Conservation (phyloP, 1,140 invertebrate species). For the Dolichoris vasculosae region DNA sequence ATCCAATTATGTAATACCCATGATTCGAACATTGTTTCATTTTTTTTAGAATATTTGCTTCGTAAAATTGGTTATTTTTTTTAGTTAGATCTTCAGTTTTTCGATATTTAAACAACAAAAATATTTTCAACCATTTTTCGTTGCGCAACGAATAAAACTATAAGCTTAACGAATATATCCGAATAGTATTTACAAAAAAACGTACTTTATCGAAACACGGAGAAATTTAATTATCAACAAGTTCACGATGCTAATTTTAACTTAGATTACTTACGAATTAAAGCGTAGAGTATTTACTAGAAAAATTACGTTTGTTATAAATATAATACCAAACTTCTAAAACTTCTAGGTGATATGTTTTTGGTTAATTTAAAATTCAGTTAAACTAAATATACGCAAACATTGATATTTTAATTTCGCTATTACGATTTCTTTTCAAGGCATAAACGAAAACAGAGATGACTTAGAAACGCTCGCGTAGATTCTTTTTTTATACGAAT, state of each 20-base stretch:
- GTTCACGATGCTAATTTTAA: background rate
- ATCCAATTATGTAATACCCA: background rate
- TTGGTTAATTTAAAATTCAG: background rate
- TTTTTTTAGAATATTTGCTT: background rate
- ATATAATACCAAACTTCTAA: background rate
- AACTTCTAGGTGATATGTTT: too few relatives aligned
- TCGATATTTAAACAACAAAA: too few relatives aligned
- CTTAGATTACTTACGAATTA: background rate
- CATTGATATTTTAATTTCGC: background rate
- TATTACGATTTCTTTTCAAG: background rate
- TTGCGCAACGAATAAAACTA: background rate
- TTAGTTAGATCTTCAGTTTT: too few relatives aligned
- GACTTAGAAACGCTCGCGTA: background rate
- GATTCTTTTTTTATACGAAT: background rate
- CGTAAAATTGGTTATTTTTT: too few relatives aligned
- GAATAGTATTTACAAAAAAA: background rate
- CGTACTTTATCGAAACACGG: background rate
- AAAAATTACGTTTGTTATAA: background rate
- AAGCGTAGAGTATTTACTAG: background rate
- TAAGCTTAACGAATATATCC: too few relatives aligned
- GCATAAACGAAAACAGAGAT: background rate
- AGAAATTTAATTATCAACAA: background rate
- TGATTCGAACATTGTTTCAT: background rate
- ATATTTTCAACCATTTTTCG: background rate
- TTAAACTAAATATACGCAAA: background rate